Base-by-base conservation (phyloP, 35 echinoderm and acorn worm species). In the Apostichopus japonicus region DNA sequence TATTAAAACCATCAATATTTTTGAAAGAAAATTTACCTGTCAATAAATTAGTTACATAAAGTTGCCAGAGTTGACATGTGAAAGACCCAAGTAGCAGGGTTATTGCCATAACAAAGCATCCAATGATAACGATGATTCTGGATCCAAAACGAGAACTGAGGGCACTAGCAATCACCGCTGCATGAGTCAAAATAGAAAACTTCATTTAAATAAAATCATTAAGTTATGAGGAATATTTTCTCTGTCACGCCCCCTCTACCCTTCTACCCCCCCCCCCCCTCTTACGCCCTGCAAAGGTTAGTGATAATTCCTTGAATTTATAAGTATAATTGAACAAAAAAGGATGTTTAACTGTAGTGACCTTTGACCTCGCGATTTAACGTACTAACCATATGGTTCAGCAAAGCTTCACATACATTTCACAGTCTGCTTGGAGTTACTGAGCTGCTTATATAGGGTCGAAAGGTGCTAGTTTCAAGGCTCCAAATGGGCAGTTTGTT, bases 41-140 rank as follows among this genome's bases (percentile, higher is more conserved):
- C 4, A 83, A 83, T 19, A 83, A 19, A 54, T 83, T 83, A 19
- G 80, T 83, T 14, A 83, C 80, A 83, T 83, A 83, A 53, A 83
- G 80, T 83, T 83, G 80, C 27, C 80, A 83, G 10, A 83, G 80
- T 83, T 53, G 10, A 4, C 13, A 55, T 83, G 80, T 56, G 19
- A 83, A 54, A 83, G 80, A 83, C 55, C 52, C 55, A 17, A 83
- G 52, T 83, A 54, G 80, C 53, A 83, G 33, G 16, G 51, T 55
- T 5, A 19, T 56, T 21, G 80, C 44, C 27, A 83, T 55, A 15
- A 83, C 19, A 53, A 55, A 10, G 6, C 80, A 13, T 4, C 80
- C 80, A 16, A 83, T 14, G 5, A 83, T 55, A 54, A 83, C 80
- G 27, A 56, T 83, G 10, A 54, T 19, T 55, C 80, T 83, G 15